A percentile compares a stretch with the other conserved stretches of the same genome.
Conservation (phyloP, 2,888 invertebrate genomes). For the Resseliella maxima region DNA sequence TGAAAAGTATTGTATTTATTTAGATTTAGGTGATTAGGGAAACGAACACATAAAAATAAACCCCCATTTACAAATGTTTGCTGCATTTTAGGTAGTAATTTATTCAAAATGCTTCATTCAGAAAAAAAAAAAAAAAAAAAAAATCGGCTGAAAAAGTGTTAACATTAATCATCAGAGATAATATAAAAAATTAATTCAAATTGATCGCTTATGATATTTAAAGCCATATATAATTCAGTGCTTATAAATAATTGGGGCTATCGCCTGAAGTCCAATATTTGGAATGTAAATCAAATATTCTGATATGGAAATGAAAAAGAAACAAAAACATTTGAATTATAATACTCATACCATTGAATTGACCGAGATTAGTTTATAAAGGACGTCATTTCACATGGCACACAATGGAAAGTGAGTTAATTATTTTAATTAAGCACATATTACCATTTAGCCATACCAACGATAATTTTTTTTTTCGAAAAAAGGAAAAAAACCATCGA, state of each 20-base stretch:
- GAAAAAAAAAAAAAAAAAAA: no score
- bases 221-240: background rate
- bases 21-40: constrained; percentile 27
- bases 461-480: background rate
- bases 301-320: background rate
- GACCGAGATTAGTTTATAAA: background rate
- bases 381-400: background rate
- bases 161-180: no score
- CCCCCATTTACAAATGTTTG: no score
- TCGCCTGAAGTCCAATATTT: background rate
- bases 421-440: constrained; percentile 53
- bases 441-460: constrained; percentile 13
- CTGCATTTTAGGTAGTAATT: background rate
- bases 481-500: constrained; percentile 4
- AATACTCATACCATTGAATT: constrained; percentile 8
- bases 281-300: constrained; percentile 5
- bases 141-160: no score
- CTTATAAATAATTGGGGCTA: background rate
- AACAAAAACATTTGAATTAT: background rate
- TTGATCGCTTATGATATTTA: background rate
- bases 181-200: background rate
- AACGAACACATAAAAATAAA: no score
- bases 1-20: constrained; percentile 52
- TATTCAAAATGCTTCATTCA: background rate
- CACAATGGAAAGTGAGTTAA: constrained; percentile 25